phyloP scores from a whole-genome alignment of 2,113 vertebrate species.

The Mormyrus lacerda region DNA sequence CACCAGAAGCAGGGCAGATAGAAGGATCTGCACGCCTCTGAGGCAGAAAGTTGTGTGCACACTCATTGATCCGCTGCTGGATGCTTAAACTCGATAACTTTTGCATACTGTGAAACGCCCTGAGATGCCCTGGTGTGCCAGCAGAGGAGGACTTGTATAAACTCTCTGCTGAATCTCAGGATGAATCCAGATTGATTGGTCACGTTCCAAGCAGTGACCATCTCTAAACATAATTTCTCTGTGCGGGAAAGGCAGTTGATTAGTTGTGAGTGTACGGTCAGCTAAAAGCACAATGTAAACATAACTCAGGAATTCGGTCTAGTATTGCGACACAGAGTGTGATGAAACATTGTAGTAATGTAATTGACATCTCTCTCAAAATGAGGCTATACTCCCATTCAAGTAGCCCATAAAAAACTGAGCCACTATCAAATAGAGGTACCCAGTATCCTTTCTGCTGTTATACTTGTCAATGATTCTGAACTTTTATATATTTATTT shows the following conservation, averaged over 20 bases:
- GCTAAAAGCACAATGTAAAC: not conserved
- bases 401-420: not conserved
- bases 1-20: not conserved
- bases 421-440: not conserved
- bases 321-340: not conserved
- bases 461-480: not conserved
- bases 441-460: not conserved
- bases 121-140: conserved; percentile 11
- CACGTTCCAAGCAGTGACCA: not conserved
- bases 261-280: not conserved
- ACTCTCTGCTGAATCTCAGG: not conserved
- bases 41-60: conserved; percentile 39
- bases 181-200: not conserved
- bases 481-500: not conserved
- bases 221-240: not conserved
- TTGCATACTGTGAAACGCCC: conserved; percentile 20
- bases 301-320: not conserved
- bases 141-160: conserved; percentile 7
- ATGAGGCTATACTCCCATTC: not conserved
- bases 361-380: not conserved
- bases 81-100: conserved; percentile 48
- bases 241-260: not conserved
- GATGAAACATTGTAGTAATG: not conserved
- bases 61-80: conserved; percentile 53
- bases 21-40: conserved; percentile 33